Conservation (phyloP, 2,797 vertebrate species). For the Odontamblyopus lacepedii region DNA sequence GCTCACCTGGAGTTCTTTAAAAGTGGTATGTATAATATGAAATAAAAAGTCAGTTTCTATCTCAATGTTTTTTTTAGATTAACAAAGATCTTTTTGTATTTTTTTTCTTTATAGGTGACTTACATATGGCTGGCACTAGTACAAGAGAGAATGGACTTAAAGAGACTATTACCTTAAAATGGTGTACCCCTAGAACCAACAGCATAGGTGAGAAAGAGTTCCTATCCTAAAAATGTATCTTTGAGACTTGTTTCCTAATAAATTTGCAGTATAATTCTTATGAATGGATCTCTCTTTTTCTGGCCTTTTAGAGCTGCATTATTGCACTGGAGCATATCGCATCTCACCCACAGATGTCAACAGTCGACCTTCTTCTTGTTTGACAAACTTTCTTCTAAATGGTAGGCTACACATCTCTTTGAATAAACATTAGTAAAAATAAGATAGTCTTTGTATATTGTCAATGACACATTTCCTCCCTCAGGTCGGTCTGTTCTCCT, state of each 20-base stretch:
- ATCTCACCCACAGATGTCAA: slow-evolving; percentile 99
- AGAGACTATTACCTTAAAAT: slow-evolving; percentile 95
- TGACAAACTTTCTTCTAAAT: slow-evolving; percentile 98
- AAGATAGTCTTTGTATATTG: background rate
- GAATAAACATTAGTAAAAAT: background rate
- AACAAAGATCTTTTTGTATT: background rate
- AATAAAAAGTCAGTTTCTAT: background rate
- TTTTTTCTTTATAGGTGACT: slow-evolving; percentile 80
- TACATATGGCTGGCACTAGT: slow-evolving; percentile 83
- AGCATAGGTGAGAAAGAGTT: slow-evolving; percentile 54
- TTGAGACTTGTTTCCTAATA: too few relatives aligned
- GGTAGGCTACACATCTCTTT: slow-evolving; percentile 69
- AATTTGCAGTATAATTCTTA: too few relatives aligned
- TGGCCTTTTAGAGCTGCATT: slow-evolving; percentile 86
- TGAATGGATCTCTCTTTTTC: slow-evolving; percentile 10
- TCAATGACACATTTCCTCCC: background rate
- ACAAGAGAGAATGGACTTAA: slow-evolving; percentile 91
- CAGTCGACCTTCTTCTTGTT: slow-evolving; percentile 96
- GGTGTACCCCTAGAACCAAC: slow-evolving; percentile 96
- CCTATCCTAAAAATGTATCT: background rate
- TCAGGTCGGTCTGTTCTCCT: slow-evolving; percentile 91
- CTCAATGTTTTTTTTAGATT: background rate
- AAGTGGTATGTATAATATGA: slow-evolving; percentile 82
- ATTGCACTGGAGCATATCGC: slow-evolving; percentile 95
- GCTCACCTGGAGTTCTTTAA: slow-evolving; percentile 96